Evolutionary conservation across 2,113 vertebrate species (phyloP).

Genomic region (Passer montanus): DNA sequence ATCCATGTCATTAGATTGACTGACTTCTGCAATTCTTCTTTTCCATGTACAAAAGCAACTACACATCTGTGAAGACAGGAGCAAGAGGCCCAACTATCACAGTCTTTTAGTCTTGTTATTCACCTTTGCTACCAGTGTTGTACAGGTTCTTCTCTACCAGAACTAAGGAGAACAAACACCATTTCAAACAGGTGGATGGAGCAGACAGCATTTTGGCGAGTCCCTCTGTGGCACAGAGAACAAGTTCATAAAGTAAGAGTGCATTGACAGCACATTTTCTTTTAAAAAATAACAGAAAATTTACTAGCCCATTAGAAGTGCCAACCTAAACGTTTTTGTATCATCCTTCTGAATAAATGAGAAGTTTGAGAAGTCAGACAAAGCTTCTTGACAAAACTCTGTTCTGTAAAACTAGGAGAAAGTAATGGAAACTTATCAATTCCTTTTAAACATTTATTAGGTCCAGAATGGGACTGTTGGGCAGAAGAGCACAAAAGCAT

Average conservation of each 20-base stretch:
- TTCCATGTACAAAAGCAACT: neutral
- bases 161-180: neutral
- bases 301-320: neutral
- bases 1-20: neutral
- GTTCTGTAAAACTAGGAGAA: neutral
- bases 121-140: neutral
- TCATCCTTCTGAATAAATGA: neutral
- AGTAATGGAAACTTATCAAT: neutral
- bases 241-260: neutral
- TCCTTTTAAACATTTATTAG: constrained; percentile 21
- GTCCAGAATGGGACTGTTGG: neutral
- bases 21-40: neutral
- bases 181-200: neutral
- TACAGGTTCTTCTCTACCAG: neutral
- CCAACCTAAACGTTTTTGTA: neutral
- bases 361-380: neutral
- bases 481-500: neutral
- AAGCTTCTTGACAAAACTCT: neutral
- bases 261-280: neutral
- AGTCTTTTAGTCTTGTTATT: neutral
- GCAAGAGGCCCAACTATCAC: neutral
- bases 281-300: neutral
- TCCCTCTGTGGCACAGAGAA: neutral
- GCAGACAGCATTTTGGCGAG: neutral
- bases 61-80: neutral